Conservation (phyloP, 2,797 vertebrate species). For the Sebastes melanostomus region DNA sequence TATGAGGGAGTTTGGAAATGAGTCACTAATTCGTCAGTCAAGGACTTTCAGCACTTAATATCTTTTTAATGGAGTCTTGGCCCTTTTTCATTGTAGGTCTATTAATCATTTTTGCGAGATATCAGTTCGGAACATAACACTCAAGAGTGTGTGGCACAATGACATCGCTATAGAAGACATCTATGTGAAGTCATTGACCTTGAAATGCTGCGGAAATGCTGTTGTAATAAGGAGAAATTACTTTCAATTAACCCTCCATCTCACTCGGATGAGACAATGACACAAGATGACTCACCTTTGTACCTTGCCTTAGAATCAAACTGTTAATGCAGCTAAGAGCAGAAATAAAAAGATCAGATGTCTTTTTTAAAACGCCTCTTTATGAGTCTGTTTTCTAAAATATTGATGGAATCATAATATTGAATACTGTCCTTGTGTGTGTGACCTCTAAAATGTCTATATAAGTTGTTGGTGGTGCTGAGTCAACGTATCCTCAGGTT, state of each 20-base stretch:
- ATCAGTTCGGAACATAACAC: neutral
- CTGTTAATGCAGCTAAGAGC: neutral
- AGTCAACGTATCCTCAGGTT: no score
- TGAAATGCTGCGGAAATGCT: neutral
- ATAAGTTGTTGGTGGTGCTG: neutral
- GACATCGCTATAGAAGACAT: neutral
- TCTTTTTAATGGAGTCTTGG: constrained; percentile 35
- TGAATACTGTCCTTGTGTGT: neutral
- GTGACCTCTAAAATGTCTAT: neutral
- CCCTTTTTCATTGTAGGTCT: neutral
- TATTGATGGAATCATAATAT: neutral
- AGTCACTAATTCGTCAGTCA: constrained; percentile 13
- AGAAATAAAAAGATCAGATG: neutral
- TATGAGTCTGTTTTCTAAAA: neutral
- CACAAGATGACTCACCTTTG: neutral
- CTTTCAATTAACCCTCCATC: neutral
- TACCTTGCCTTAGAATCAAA: neutral
- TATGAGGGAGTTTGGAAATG: neutral
- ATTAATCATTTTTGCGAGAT: constrained; percentile 9
- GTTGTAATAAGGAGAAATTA: neutral
- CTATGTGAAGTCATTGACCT: neutral
- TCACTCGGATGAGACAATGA: neutral
- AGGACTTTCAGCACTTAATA: neutral
- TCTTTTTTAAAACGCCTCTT: neutral
- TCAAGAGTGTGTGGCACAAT: neutral